Percentiles rank a stretch among this genome's conserved stretches.
phyloP scores from a whole-genome alignment of 2,888 invertebrate genomes.

The Phaedon cochleariae region DNA sequence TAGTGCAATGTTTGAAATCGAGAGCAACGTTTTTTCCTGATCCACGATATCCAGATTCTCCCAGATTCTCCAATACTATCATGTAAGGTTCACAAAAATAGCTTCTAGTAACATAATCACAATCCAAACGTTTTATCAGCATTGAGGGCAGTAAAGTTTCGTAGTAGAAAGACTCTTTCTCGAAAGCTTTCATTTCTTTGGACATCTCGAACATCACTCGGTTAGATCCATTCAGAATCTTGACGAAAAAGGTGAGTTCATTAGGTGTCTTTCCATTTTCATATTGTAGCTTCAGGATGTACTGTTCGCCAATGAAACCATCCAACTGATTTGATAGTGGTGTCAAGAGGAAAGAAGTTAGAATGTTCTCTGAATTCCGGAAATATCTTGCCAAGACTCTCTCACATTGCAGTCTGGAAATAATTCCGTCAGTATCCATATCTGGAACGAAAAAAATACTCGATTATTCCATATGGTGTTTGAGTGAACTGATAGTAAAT shows the following conservation, averaged over 20 bases:
- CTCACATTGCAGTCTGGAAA: conserved; percentile 36
- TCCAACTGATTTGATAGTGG: conserved; percentile 39
- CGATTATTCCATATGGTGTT: too few species aligned
- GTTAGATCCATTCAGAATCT: conserved; percentile 44
- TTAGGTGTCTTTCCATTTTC: conserved; percentile 10
- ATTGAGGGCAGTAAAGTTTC: conserved; percentile 43
- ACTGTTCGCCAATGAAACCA: conserved; percentile 47
- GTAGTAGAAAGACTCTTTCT: conserved; percentile 54
- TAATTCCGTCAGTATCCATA: conserved; percentile 10
- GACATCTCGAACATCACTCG: conserved; percentile 42
- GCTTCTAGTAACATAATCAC: conserved; percentile 46
- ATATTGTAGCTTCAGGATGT: conserved; percentile 38
- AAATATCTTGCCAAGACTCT: conserved; percentile 26
- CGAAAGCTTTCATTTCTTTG: conserved; percentile 44
- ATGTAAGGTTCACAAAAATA: conserved; percentile 48
- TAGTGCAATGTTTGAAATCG: conserved; percentile 63
- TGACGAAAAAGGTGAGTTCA: conserved; percentile 44
- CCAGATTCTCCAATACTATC: conserved; percentile 52
- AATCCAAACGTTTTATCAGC: conserved; percentile 40
- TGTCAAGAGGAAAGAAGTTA: conserved; percentile 26
- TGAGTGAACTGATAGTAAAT: too few species aligned
- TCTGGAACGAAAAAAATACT: conserved; percentile 1
- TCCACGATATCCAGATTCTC: conserved; percentile 37
- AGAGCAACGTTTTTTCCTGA: conserved; percentile 56
- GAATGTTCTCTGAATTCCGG: conserved; percentile 15